Percentiles rank a stretch among this genome's conserved stretches.
These are phyloP conservation scores for Corythaeola cristata DNA, from an alignment of 2,113 vertebrate species.

Conservation along the genomic window DNA sequence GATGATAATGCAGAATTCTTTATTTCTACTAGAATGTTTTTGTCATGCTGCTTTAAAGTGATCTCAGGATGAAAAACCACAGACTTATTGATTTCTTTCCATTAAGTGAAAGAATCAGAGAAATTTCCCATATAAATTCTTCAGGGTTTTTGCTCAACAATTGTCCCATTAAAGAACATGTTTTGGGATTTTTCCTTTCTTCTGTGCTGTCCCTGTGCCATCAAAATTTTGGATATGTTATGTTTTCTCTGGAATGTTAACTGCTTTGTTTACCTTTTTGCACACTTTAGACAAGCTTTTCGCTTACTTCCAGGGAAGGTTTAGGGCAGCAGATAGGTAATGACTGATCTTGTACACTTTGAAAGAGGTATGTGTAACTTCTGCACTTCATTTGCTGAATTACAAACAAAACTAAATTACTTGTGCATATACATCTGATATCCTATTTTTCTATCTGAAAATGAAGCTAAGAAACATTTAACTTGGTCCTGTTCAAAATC, in stretches of 20 bases:
- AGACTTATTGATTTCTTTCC: not conserved
- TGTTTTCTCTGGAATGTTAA: not conserved
- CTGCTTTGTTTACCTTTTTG: not conserved
- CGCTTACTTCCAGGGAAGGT: not conserved
- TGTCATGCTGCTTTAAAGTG: not conserved
- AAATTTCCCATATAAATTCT: not conserved
- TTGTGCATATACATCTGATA: not conserved
- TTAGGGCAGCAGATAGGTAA: not conserved
- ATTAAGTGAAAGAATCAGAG: not conserved
- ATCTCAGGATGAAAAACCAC: not conserved
- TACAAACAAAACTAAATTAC: not conserved
- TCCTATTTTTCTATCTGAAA: not conserved
- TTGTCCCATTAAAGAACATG: not conserved
- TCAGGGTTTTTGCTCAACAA: not conserved
- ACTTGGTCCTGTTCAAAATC: not conserved
- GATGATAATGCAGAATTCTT: not conserved
- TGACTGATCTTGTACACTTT: not conserved
- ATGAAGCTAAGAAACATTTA: not conserved
- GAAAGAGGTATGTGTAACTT: not conserved
- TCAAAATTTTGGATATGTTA: not conserved
- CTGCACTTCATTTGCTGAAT: not conserved
- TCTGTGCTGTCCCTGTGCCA: not conserved
- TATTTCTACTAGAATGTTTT: not conserved
- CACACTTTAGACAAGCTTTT: not conserved
- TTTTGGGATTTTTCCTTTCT: not conserved